phyloP scores from a whole-genome alignment of 2,888 invertebrate species.

The Bombylius major region DNA sequence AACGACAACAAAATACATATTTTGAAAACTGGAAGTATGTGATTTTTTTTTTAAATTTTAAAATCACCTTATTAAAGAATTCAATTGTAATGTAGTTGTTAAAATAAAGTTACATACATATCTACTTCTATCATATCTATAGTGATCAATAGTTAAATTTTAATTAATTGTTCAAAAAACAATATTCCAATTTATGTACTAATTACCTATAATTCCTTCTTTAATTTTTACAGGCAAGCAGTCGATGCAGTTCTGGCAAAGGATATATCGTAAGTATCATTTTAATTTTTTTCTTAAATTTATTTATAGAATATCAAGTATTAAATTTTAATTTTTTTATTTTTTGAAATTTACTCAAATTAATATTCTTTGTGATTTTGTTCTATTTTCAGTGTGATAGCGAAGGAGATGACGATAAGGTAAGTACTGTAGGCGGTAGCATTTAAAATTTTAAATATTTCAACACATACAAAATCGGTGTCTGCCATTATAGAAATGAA shows the following conservation, averaged over 20 bases:
- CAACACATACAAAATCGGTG: no score
- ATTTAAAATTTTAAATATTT: no score
- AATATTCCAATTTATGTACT: no score
- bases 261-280: slow-evolving; percentile 79
- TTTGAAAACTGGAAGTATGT: neutral
- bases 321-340: neutral
- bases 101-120: no score
- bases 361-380: neutral
- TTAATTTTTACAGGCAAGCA: slow-evolving; percentile 55
- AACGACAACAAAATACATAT: no score
- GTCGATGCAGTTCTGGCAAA: slow-evolving; percentile 85
- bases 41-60: slow-evolving; percentile 5
- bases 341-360: neutral
- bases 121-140: no score
- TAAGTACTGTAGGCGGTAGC: slow-evolving; percentile 34
- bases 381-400: slow-evolving; percentile 75
- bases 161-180: no score
- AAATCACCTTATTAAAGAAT: neutral
- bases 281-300: neutral
- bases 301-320: neutral
- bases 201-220: no score
- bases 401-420: slow-evolving; percentile 85
- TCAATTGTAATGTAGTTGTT: no score
- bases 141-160: no score
- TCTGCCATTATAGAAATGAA: no score